Evolutionary conservation across 2,888 invertebrate genomes (phyloP), one percentile per base, ranked within the genome.

Genomic region (Endotricha flammealis): DNA sequence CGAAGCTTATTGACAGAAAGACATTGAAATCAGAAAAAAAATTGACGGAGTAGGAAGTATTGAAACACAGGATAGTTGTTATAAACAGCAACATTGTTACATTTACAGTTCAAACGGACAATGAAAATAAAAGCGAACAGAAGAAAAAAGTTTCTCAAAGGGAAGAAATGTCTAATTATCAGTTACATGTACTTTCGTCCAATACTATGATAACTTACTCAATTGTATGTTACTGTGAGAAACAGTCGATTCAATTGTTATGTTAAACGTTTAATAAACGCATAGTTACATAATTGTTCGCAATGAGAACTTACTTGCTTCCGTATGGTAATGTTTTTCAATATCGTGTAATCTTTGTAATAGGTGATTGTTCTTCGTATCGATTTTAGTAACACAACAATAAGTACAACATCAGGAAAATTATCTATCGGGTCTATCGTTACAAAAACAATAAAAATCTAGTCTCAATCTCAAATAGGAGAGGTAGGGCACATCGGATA

Each of bases 241-340:
- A 44, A 29, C 41, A 29, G 31, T 6, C 16, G 16, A 11, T 29
- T 34, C 42, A 35, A 47, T 47, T 43, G 45, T 50, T 29, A 42
- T 44, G 46, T 25, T 47, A 44, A 50, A 44, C 44, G 38, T 34
- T 42, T 41, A 41, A 39, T 29, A 30, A 20, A 31, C 31, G 24
- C 9, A 30, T 30, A 32, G 27, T 38, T 36, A 38, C 30, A 38
- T 40, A 40, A 40, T 38, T 33, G 32, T 14, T 12, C 14, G 33
- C 23, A 34, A 29, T 36, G 28, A 29, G 30, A 29, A 13, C 10
- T 31, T 10, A 10, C 24, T 32, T 23, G 22, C 34, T 42, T 39
- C 39, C 39, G 35, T 20, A 20, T 20, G 10, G 29, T 35, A 22
- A 16, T 28, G 27, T 34, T 17, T 20, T 32, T 34, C 12, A 12